These are phyloP conservation scores for Progne subis DNA, from an alignment of 2,113 vertebrate genomes.

Conservation along the genomic window DNA sequence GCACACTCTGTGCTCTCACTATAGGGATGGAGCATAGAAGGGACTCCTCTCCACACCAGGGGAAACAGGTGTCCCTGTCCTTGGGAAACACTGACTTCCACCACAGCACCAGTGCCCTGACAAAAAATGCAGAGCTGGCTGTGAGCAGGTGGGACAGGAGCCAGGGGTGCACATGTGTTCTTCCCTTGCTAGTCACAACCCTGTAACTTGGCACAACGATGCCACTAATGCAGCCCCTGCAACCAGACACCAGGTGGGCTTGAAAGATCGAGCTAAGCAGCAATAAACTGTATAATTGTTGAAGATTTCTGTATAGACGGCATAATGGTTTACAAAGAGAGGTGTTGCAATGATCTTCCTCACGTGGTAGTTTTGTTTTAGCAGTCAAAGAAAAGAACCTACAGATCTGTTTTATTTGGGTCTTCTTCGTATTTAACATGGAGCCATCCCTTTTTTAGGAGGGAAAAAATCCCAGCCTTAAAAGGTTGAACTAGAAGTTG, in stretches of 20 bases:
- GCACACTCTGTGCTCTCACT: too few species aligned
- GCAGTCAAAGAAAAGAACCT: background rate
- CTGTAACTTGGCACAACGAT: background rate
- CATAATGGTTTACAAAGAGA: background rate
- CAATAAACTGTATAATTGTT: background rate
- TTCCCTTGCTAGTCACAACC: background rate
- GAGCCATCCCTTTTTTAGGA: background rate
- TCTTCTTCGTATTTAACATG: background rate
- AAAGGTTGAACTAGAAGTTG: background rate
- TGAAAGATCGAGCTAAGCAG: background rate
- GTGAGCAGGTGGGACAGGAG: background rate
- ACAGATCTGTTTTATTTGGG: background rate
- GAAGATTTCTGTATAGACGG: background rate
- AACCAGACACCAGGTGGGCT: background rate
- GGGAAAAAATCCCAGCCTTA: background rate
- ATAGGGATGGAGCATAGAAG: background rate
- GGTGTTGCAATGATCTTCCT: background rate
- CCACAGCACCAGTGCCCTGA: rapidly evolving
- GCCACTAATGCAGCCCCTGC: background rate
- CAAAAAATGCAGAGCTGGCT: background rate
- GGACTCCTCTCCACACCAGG: background rate
- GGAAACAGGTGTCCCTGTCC: background rate
- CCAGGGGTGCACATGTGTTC: rapidly evolving
- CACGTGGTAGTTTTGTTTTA: background rate
- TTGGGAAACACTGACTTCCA: background rate